These are phyloP conservation scores for Lepidurus arcticus DNA, from an alignment of 1,140 invertebrate genomes.

Conservation along the genomic window DNA sequence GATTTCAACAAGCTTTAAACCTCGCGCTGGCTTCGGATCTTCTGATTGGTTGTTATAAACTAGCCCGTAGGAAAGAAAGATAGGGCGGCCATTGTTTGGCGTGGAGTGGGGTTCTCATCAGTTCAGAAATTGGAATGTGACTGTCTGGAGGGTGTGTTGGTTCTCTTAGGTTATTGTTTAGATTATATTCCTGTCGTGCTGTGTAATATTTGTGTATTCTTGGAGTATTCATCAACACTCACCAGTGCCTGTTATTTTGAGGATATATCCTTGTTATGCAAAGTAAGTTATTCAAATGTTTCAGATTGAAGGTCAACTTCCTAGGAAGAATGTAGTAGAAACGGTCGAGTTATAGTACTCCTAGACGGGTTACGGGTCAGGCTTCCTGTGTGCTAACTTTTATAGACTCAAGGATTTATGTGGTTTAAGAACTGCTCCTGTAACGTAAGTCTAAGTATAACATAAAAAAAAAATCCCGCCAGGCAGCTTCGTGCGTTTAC, in stretches of 20 bases:
- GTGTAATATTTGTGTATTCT: neutral
- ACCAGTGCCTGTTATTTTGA: neutral
- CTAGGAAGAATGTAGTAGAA: conserved; percentile 11
- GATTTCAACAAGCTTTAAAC: neutral
- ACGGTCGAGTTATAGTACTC: neutral
- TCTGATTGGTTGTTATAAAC: neutral
- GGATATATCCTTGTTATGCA: neutral
- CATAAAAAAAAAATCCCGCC: neutral
- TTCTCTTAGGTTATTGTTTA: neutral
- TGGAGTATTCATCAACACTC: neutral
- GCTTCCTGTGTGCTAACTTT: neutral
- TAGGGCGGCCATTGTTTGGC: conserved; percentile 16
- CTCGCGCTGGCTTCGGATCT: neutral
- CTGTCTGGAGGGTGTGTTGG: conserved; percentile 2
- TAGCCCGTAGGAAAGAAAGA: neutral
- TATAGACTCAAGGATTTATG: neutral
- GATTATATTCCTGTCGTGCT: neutral
- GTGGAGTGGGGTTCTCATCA: conserved; percentile 13
- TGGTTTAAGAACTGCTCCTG: neutral
- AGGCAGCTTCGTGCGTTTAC: neutral
- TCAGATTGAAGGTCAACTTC: conserved; percentile 18
- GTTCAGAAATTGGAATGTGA: conserved; percentile 10
- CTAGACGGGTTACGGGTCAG: neutral
- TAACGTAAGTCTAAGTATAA: neutral
- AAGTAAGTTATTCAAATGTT: neutral